Percentiles rank a stretch among this genome's conserved stretches.
Conservation (phyloP, 2,797 vertebrate genomes). For the Petrocephalus sullivani region DNA sequence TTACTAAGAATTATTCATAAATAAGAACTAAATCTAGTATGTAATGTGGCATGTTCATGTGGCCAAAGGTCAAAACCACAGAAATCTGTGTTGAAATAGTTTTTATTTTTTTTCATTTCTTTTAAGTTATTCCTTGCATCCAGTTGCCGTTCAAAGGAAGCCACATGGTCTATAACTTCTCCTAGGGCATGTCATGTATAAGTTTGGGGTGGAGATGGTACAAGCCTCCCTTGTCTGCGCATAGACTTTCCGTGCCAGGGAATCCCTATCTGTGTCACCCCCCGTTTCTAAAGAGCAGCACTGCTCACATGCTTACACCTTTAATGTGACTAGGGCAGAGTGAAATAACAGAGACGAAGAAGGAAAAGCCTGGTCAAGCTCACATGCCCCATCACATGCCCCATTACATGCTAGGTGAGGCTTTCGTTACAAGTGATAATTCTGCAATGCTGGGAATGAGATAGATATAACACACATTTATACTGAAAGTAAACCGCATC, state of each 20-base stretch:
- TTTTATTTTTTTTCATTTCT: neutral
- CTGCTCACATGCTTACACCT: neutral
- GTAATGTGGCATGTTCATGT: neutral
- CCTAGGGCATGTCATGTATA: neutral
- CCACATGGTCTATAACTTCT: neutral
- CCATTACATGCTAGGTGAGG: neutral
- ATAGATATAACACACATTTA: neutral
- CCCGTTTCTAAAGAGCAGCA: slow-evolving; percentile 6
- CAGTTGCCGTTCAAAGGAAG: neutral
- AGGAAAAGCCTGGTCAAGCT: neutral
- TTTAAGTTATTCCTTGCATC: neutral
- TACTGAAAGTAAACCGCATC: neutral
- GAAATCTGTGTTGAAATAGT: neutral
- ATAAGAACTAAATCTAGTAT: neutral
- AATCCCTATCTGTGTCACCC: slow-evolving; percentile 41
- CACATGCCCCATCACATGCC: neutral
- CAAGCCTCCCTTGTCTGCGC: slow-evolving; percentile 34
- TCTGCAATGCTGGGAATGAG: neutral
- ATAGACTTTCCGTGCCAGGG: slow-evolving; percentile 41
- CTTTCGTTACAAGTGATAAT: neutral
- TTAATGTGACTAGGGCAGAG: neutral
- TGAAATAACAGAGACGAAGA: neutral
- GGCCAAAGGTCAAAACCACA: neutral
- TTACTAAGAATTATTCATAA: neutral
- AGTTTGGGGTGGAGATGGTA: slow-evolving; percentile 26